These are phyloP conservation scores for Cyphomyrus plagiostoma DNA, from an alignment of 2,113 vertebrate genomes.

Conservation along the genomic window DNA sequence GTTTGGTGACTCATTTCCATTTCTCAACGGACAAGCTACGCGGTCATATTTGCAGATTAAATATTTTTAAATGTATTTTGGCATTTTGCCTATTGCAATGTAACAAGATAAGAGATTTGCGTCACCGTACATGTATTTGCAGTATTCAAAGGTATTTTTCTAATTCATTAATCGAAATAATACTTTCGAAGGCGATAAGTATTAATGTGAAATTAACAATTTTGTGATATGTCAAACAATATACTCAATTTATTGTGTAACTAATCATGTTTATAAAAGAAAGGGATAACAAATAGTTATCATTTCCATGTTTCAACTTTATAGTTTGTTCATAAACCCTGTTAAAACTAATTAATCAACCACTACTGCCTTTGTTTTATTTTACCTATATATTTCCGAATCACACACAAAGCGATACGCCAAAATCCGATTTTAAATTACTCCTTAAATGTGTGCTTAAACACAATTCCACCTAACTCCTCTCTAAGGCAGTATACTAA, in stretches of 20 bases:
- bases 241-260: background rate
- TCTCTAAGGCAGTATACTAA: background rate
- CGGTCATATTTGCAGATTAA: background rate
- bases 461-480: background rate
- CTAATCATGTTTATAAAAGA: background rate
- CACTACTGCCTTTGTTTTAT: background rate
- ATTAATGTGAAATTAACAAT: background rate
- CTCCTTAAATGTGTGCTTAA: background rate
- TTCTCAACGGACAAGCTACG: no score
- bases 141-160: background rate
- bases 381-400: background rate
- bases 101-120: background rate
- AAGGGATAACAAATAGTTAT: background rate
- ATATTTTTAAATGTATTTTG: background rate
- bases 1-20: conserved; percentile 19
- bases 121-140: background rate
- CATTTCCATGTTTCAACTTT: background rate
- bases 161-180: background rate
- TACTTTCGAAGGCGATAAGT: background rate
- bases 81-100: background rate
- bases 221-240: background rate
- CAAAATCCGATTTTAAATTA: background rate
- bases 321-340: background rate
- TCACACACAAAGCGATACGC: background rate
- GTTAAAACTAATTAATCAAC: background rate